Conservation (phyloP, 2,888 invertebrate genomes). For the Capitulum mitella region DNA sequence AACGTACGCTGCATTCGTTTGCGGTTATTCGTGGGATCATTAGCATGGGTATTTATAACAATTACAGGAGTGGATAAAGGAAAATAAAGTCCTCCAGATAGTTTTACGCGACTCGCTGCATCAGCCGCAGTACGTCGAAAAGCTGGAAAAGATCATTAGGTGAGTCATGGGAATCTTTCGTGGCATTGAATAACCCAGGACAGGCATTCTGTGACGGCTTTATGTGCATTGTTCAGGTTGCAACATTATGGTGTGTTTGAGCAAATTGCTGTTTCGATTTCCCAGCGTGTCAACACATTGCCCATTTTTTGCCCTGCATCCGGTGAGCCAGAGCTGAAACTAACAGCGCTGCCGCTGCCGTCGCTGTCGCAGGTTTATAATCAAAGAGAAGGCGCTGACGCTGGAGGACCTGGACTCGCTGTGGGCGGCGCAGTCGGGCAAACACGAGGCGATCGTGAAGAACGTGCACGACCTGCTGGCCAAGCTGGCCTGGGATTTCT, state of each 20-base stretch:
- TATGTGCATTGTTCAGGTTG: no score
- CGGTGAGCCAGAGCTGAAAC: no score
- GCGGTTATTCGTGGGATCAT: no score
- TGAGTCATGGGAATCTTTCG: no score
- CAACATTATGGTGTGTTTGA: no score
- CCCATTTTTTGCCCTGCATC: no score
- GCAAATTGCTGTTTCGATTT: no score
- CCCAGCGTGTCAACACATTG: no score
- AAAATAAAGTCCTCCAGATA: conserved; percentile 89
- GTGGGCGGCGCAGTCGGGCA: conserved; percentile 76
- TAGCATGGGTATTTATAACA: conserved; percentile 38
- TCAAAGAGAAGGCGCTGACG: conserved; percentile 83
- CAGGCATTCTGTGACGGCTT: no score
- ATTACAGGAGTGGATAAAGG: conserved; percentile 81
- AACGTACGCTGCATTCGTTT: no score
- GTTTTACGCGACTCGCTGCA: conserved; percentile 91
- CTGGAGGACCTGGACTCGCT: conserved; percentile 87
- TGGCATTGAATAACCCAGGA: no score
- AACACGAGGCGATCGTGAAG: conserved; percentile 73
- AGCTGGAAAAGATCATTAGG: conserved; percentile 86
- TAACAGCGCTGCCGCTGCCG: no score
- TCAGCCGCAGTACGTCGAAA: conserved; percentile 96
- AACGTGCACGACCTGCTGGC: conserved; percentile 94
- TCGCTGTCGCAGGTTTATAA: conserved; percentile 78
- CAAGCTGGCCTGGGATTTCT: conserved; percentile 96